phyloP scores from a whole-genome alignment of 2,888 invertebrate species.

The Aspidapion aeneum region DNA sequence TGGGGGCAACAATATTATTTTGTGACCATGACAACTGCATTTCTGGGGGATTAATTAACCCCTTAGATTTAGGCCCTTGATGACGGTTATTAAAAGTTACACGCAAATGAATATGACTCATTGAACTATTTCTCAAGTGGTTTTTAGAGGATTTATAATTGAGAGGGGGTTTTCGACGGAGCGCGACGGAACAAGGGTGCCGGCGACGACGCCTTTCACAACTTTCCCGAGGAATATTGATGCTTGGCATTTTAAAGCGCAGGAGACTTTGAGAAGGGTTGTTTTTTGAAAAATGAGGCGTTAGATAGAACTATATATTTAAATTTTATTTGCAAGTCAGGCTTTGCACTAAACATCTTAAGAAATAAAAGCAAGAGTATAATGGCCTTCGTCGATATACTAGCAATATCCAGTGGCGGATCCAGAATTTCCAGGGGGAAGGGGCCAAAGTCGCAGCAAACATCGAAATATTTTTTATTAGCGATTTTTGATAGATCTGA shows the following conservation, averaged over 20 bases:
- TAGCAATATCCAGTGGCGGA: too few relatives aligned
- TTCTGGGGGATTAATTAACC: slow-evolving; percentile 48
- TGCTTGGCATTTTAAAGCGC: neutral
- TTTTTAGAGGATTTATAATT: slow-evolving; percentile 23
- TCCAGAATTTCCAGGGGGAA: too few relatives aligned
- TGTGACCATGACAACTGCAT: slow-evolving; percentile 44
- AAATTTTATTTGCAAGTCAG: neutral
- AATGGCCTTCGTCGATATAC: too few relatives aligned
- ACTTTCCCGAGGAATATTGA: neutral
- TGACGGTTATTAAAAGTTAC: slow-evolving; percentile 42
- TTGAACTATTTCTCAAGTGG: slow-evolving; percentile 39
- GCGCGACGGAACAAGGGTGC: neutral
- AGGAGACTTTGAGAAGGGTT: neutral
- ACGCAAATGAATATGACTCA: slow-evolving; percentile 45
- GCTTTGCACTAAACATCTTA: too few relatives aligned
- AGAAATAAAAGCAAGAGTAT: too few relatives aligned
- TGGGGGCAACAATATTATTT: slow-evolving; percentile 40
- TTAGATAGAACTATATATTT: neutral
- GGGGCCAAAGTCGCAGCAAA: too few relatives aligned
- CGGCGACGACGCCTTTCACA: neutral
- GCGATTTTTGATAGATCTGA: too few relatives aligned
- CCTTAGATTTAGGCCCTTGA: slow-evolving; percentile 35
- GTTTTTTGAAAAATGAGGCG: neutral
- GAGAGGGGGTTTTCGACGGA: slow-evolving; percentile 12
- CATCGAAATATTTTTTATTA: too few relatives aligned